These are phyloP conservation scores for Staurois parvus DNA, from an alignment of 2,797 vertebrate species.

Conservation along the genomic window DNA sequence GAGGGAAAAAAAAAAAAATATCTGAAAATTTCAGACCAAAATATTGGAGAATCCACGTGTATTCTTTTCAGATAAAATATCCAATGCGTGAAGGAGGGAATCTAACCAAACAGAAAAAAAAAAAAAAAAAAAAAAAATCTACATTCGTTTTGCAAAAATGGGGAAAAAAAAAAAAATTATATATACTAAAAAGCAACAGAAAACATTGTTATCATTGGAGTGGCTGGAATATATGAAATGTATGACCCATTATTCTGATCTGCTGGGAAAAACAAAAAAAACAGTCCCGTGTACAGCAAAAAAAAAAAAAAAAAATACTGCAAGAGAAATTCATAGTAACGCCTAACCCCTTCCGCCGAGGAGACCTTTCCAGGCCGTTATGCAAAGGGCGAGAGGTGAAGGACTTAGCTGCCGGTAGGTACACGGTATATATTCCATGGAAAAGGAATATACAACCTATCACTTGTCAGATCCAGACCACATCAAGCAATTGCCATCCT, in stretches of 20 bases:
- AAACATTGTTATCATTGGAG: slow-evolving; percentile 74
- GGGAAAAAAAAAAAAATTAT: slow-evolving; percentile 82
- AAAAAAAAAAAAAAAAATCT: slow-evolving; percentile 74
- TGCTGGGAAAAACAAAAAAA: slow-evolving; percentile 86
- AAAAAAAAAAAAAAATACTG: slow-evolving; percentile 89
- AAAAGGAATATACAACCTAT: slow-evolving; percentile 72
- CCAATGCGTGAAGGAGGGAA: slow-evolving; percentile 68
- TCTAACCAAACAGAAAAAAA: slow-evolving; percentile 28
- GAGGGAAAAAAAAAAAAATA: slow-evolving; percentile 81
- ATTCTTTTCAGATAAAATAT: slow-evolving; percentile 73
- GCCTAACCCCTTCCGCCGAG: slow-evolving; percentile 38
- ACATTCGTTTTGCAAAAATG: slow-evolving; percentile 88
- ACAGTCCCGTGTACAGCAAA: slow-evolving; percentile 63
- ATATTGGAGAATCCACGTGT: not conserved
- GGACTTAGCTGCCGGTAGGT: slow-evolving; percentile 89
- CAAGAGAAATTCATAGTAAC: slow-evolving; percentile 84
- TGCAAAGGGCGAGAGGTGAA: slow-evolving; percentile 64
- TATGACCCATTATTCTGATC: slow-evolving; percentile 74
- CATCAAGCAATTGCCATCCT: slow-evolving; percentile 77
- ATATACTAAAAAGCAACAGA: slow-evolving; percentile 67
- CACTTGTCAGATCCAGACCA: slow-evolving; percentile 66
- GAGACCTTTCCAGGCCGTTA: slow-evolving; percentile 54
- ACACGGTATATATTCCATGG: slow-evolving; percentile 81
- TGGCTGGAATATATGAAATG: slow-evolving; percentile 83
- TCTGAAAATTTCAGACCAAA: slow-evolving; percentile 71